phyloP scores from a whole-genome alignment of 2,888 invertebrate species.

The Lamproptera curius region DNA sequence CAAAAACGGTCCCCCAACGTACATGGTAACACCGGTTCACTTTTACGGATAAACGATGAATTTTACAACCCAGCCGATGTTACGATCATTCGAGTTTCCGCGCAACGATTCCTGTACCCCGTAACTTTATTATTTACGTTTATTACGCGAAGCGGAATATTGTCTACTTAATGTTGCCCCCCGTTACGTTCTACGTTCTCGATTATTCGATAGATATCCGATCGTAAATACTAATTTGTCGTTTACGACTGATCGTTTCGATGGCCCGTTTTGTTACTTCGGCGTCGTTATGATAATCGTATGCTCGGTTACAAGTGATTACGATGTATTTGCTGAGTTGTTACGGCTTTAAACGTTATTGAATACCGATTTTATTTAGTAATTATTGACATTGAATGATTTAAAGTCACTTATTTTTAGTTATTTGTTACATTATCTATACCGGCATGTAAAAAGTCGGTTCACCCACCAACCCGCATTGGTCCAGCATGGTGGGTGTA shows the following conservation, averaged over 20 bases:
- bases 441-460: no score
- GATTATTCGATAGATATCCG: constrained; percentile 50
- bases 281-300: not conserved
- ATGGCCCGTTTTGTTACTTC: constrained; percentile 22
- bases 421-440: no score
- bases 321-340: no score
- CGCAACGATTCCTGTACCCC: constrained; percentile 40
- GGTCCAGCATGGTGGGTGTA: no score
- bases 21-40: not conserved
- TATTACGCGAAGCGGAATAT: constrained; percentile 50
- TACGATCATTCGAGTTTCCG: constrained; percentile 36
- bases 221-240: constrained; percentile 45
- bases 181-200: constrained; percentile 55
- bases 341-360: no score
- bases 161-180: constrained; percentile 50
- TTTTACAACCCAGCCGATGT: constrained; percentile 40
- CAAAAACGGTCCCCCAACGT: no score
- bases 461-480: no score
- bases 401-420: no score
- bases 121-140: constrained; percentile 59
- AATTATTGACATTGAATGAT: no score
- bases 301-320: not conserved
- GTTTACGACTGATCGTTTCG: constrained; percentile 34
- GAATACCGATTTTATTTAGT: no score
- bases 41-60: constrained; percentile 34